Base-by-base conservation (phyloP, 2,888 invertebrate genomes). In the Tetranychus piercei region DNA sequence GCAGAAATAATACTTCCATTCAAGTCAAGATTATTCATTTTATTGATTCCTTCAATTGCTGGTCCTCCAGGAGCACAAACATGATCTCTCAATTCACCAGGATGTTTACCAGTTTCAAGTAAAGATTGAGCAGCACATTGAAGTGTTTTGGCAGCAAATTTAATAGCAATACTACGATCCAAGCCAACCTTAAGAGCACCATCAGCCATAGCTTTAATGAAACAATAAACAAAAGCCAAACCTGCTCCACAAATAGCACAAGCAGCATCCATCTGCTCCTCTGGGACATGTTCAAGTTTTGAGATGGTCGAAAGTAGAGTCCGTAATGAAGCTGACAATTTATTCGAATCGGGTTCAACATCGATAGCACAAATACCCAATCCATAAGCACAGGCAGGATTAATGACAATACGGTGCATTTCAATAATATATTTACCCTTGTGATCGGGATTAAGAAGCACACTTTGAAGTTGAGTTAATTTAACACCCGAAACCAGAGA, bases 201-300 rank as follows among this genome's bases (percentile, higher is more conserved):
- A 79, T 82, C 82, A 8, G 82, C 79, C 76, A 82, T 71, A 1
- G 83, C 81, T 74, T 83, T 82, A 73, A 82, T 80, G 4, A 81
- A 81, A 69, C 80, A 78, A 76, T 80, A 83, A 34, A 65, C 23
- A 80, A 82, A 83, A n/a, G 83, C 83, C 7, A 83, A 82, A 23
- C 83, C 83, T 78, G 82, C 81, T 5, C 83, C 83, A 77, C 82
- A 82, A 15, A 83, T 77, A 4, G 82, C 83, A 11, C 82, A 82
- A 8, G 82, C 82, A 18, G 82, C 81, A 77, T 83, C 82, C 72
- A 83, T 78, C 23, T 81, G 77, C 9, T 78, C 78, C 77, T 83
- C 83, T 6, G 80, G 78, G 4, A 82, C 80, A 22, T 80, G 79
- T 75, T 82, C 81, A 76, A 82, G 82, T 65, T 81, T 79, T 3